Conservation (phyloP, 2,888 invertebrate genomes). For the Drosophila atripex region DNA sequence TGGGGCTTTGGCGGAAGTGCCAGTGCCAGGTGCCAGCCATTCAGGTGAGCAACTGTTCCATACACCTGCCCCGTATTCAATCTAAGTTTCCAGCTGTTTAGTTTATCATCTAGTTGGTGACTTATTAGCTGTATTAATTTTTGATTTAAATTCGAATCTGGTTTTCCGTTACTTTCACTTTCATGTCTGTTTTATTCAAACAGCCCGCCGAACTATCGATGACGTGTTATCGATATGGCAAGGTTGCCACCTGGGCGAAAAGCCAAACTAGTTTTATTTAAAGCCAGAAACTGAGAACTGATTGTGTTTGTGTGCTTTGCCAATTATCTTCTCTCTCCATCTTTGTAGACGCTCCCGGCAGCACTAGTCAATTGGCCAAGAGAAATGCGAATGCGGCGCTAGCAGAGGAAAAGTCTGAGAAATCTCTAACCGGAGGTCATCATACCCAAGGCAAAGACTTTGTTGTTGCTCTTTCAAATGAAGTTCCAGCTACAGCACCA, state of each 20-base stretch:
- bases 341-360: conserved; percentile 52
- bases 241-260: neutral
- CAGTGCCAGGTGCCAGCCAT: conserved; percentile 36
- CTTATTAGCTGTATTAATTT: neutral
- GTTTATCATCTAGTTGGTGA: neutral
- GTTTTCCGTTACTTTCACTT: neutral
- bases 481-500: conserved; percentile 50
- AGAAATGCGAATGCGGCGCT: conserved; percentile 17
- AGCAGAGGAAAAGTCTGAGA: conserved; percentile 79
- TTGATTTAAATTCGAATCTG: neutral
- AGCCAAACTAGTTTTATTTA: neutral
- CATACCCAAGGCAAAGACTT: conserved; percentile 58
- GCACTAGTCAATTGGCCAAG: conserved; percentile 63
- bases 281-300: neutral
- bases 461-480: conserved; percentile 61
- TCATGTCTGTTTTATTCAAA: neutral
- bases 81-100: conserved; percentile 5
- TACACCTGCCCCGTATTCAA: neutral
- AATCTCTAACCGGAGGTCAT: conserved; percentile 81
- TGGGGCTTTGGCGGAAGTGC: conserved; percentile 56
- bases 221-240: neutral
- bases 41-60: conserved; percentile 54
- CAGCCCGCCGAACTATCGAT: conserved; percentile 6
- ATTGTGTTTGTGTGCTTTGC: neutral
- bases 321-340: neutral